phyloP scores from a whole-genome alignment of 2,888 invertebrate species.

The Cephus runcator region DNA sequence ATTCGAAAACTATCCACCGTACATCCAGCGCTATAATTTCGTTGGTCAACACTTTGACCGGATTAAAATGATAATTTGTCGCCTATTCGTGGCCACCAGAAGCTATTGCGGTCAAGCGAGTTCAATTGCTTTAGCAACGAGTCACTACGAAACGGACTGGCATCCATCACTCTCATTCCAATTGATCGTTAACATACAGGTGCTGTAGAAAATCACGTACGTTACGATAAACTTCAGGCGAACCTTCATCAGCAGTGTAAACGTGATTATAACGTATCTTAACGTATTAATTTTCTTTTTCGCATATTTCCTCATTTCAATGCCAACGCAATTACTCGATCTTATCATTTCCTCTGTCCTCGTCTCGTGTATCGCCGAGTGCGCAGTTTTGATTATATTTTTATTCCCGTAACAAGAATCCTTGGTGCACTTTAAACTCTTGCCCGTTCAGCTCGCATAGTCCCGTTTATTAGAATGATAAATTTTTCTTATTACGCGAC shows the following conservation, averaged over 20 bases:
- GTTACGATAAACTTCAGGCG: background rate
- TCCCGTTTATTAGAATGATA: too few relatives aligned
- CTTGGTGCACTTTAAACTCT: too few relatives aligned
- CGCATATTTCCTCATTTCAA: constrained; percentile 4
- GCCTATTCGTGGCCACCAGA: background rate
- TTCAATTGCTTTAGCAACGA: constrained; percentile 46
- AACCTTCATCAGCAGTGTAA: background rate
- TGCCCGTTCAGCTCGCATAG: too few relatives aligned
- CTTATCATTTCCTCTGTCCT: background rate
- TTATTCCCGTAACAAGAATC: too few relatives aligned
- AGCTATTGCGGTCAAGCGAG: constrained; percentile 50
- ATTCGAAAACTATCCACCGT: background rate
- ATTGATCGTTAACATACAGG: constrained; percentile 37
- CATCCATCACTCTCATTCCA: constrained; percentile 39
- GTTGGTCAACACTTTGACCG: background rate
- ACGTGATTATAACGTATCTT: background rate
- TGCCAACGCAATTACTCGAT: background rate
- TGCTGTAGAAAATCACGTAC: constrained; percentile 24
- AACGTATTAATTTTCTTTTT: background rate
- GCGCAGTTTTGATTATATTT: too few relatives aligned
- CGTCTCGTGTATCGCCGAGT: background rate
- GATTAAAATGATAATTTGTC: background rate
- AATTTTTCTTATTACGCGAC: too few relatives aligned
- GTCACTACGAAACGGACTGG: constrained; percentile 40
- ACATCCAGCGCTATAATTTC: background rate